Evolutionary conservation across 2,797 vertebrate species (phyloP).

Genomic region (Tarsius wallacei): DNA sequence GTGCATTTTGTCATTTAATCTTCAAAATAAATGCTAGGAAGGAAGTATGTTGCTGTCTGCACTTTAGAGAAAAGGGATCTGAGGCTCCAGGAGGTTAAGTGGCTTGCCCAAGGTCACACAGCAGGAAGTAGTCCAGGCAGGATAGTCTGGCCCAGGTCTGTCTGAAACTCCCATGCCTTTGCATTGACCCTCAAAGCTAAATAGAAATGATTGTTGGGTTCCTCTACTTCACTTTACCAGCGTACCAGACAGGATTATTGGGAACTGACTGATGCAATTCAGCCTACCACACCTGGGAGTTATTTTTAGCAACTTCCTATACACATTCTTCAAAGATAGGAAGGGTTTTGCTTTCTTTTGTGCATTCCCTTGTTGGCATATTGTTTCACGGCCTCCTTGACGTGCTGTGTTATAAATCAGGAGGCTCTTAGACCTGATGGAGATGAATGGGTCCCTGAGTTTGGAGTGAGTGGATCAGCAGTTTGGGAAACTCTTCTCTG

Average conservation of each 20-base stretch:
- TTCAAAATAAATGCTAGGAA: not conserved
- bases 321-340: not conserved
- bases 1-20: not conserved
- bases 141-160: not conserved
- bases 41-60: not conserved
- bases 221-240: not conserved
- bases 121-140: not conserved
- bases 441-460: not conserved
- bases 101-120: not conserved
- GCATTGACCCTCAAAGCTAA: not conserved
- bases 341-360: not conserved
- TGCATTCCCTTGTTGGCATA: not conserved
- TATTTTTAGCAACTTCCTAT: not conserved
- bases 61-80: not conserved
- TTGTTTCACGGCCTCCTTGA: not conserved
- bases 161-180: not conserved
- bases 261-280: not conserved
- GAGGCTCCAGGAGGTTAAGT: constrained; percentile 17
- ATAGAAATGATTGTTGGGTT: not conserved
- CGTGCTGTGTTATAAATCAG: not conserved
- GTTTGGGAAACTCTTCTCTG: constrained; percentile 21
- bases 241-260: not conserved
- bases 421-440: not conserved
- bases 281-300: not conserved
- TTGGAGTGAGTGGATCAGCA: not conserved